Evolutionary conservation across 2,797 vertebrate genomes (phyloP).

Genomic region (Phrynocephalus guinanensis): DNA sequence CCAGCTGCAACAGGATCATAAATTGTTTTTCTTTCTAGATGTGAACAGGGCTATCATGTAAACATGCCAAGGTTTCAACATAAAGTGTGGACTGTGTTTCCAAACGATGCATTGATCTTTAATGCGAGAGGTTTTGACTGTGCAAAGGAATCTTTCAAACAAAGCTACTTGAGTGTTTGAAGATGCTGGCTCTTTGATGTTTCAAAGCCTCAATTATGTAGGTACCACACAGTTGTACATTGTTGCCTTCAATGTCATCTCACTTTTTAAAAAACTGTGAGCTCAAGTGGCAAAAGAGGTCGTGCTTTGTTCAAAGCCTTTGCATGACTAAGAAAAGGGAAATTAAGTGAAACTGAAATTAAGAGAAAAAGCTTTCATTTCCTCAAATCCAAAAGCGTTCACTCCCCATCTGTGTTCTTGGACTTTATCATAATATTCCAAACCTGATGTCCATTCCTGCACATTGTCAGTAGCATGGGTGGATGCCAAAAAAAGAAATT

Average conservation of each 20-base stretch:
- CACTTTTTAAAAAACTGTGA: conserved; percentile 65
- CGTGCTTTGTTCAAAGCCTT: conserved; percentile 77
- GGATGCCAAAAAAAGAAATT: conserved; percentile 61
- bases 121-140: conserved; percentile 74
- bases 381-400: conserved; percentile 65
- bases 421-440: conserved; percentile 68
- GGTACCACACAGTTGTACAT: conserved; percentile 75
- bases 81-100: conserved; percentile 61
- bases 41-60: conserved; percentile 12
- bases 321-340: conserved; percentile 58
- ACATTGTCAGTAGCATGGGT: conserved; percentile 64
- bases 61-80: conserved; percentile 69
- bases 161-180: conserved; percentile 79
- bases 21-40: no score
- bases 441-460: conserved; percentile 69
- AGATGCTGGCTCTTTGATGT: conserved; percentile 79
- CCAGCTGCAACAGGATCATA: no score
- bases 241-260: conserved; percentile 71
- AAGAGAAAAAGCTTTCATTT: conserved; percentile 77
- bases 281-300: conserved; percentile 72
- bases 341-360: conserved; percentile 56
- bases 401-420: conserved; percentile 58
- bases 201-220: conserved; percentile 83
- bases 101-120: conserved; percentile 76
- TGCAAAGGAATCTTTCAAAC: conserved; percentile 77